These are phyloP conservation scores for Archocentrus centrarchus DNA, from an alignment of 2,113 vertebrate species.

Conservation along the genomic window DNA sequence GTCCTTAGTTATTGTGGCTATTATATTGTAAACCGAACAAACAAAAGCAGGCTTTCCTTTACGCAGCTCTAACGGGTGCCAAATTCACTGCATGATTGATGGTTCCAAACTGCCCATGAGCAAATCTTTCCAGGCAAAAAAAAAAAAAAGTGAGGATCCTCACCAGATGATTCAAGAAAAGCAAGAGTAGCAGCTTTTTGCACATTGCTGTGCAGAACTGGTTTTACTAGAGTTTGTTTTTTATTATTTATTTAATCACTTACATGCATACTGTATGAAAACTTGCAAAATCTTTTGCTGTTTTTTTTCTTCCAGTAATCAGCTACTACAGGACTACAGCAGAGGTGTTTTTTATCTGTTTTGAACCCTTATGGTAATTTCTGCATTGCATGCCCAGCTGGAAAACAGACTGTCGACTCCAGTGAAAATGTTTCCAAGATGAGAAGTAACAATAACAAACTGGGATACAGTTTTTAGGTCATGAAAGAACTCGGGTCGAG, in stretches of 20 bases:
- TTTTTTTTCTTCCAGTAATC: background rate
- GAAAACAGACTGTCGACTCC: constrained; percentile 22
- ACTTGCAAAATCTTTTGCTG: background rate
- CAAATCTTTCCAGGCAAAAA: background rate
- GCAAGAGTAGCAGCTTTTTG: background rate
- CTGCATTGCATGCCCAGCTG: constrained; percentile 3
- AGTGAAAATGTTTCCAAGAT: constrained; percentile 25
- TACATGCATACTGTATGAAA: background rate
- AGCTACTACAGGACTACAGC: background rate
- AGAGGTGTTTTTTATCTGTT: constrained; percentile 4
- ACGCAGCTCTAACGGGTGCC: background rate
- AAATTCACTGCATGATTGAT: background rate
- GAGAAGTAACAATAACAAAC: constrained; percentile 29
- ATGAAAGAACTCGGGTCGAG: constrained; percentile 29
- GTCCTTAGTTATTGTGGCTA: background rate
- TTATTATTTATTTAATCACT: background rate
- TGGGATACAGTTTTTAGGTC: constrained; percentile 24
- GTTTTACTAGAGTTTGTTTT: background rate
- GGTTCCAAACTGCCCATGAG: background rate
- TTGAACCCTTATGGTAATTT: background rate
- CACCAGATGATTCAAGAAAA: background rate
- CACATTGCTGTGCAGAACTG: background rate
- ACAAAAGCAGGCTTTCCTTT: background rate
- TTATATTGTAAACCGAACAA: background rate
- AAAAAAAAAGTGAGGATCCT: background rate